Evolutionary conservation across 2,888 invertebrate genomes (phyloP), one percentile per base, ranked within the genome.

Genomic region (Hydropsyche betteni): DNA sequence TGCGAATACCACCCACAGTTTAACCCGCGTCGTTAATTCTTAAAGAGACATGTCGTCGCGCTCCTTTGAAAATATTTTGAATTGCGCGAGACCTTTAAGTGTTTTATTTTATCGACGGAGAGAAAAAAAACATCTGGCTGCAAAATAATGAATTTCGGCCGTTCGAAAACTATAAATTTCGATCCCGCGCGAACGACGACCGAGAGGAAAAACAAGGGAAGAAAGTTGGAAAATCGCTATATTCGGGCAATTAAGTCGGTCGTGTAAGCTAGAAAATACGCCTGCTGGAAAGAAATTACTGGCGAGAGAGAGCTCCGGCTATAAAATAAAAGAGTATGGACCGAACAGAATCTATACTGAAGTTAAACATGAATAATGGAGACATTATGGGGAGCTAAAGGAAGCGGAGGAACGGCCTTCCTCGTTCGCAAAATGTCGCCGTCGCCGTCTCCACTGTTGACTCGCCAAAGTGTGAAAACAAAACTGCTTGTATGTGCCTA

Each of bases 141-240:
- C 5, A 44, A 10, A 53, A 14, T 12, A n/a, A 10, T 12, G 24
- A 55, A 55, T 7, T 55, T 55, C 55, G 14, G 16, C 55, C 2
- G 16, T 12, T 72, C 55, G 74, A 74, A 52, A 69, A 74, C 74
- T 74, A 74, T 77, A 77, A 77, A 77, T 77, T 76, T 68, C 38
- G 61, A 34, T 16, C 53, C 61, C 44, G 64, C 2, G n/a, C 33
- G 64, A 7, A 34, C 10, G 36, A 34, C 2, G 24, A 16, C n/a
- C 7, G 33, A 61, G 70, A 75, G 64, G 68, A 75, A 76, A 50
- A 53, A 52, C 74, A 68, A 61, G 64, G 74, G 74, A 74, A 68
- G 69, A 75, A 75, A 77, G 74, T 74, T 74, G 73, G 76, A 70
- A 77, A 78, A 76, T 78, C 74, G 78, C 72, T 76, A 76, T 75